Base-by-base conservation (phyloP, 2,113 vertebrate species). In the Orcinus orca region DNA sequence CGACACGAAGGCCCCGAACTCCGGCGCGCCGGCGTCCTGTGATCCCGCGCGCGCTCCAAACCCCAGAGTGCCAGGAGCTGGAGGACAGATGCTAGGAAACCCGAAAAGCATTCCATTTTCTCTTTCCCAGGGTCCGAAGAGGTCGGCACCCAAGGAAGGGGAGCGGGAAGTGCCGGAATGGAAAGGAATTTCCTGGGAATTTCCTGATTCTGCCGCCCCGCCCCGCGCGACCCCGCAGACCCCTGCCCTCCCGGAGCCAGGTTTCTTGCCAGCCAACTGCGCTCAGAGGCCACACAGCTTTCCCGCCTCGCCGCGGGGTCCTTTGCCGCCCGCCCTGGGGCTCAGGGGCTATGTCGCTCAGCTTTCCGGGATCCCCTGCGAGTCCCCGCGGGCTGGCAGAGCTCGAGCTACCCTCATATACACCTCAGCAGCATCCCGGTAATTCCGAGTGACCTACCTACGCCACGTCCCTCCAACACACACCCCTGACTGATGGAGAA, bases 171-270 rank as follows among this genome's bases (percentile, higher is more conserved):
- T 62, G 82, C 94, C 38, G 60, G 38, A n/a, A 67, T 44, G 90
- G 88, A 96, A 97, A 97, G 97, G 97, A 97, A 98, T 98, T 96
- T 97, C 44, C 80, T 89, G 95, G 96, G 97, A 95, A 97, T 97
- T 98, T 98, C 96, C 93, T 93, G 97, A 84, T 67, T 88, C 85
- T 67, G 10, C 44, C 33, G 12, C 60, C 63, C 88, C 29, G 53
- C 76, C 96, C 62, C n/a, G 17, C 26, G 36, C 20, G n/a, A 65
- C 50, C 58, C 1, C 8, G 81, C 44, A 26, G 93, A 93, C 87
- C 94, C 88, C 36, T 60, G 90, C 50, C 84, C 77, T 38, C 17
- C 2, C 1, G 3, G 18, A 86, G 65, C 93, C 65, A 8, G 84
- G 44, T 84, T 84, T 92, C 33, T 60, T 5, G 18, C 71, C 38